Conservation (phyloP, 2,113 vertebrate species). For the Mola mola region DNA sequence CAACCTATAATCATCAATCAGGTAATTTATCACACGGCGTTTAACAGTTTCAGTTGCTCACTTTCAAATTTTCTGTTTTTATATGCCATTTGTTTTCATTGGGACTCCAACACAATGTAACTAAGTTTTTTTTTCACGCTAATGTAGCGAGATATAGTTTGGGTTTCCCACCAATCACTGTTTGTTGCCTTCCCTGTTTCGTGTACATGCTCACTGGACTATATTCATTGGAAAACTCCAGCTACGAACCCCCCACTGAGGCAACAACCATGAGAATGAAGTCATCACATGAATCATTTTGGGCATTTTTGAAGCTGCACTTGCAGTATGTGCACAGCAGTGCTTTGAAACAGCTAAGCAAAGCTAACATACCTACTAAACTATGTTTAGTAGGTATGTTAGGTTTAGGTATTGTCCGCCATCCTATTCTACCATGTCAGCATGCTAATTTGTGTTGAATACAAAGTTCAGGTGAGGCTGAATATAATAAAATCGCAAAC, state of each 20-base stretch:
- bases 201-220: not conserved
- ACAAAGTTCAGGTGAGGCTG: not conserved
- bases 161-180: not conserved
- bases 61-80: not conserved
- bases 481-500: not conserved
- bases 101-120: not conserved
- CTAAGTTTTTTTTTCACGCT: not conserved
- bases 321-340: not conserved
- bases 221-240: constrained; percentile 1
- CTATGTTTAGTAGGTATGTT: not conserved
- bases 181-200: no score
- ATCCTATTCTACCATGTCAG: not conserved
- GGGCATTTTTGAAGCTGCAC: not conserved
- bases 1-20: constrained; percentile 23
- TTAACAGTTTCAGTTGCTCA: not conserved
- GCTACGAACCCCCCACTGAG: not conserved
- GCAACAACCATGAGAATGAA: not conserved
- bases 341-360: not conserved
- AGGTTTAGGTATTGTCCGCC: not conserved
- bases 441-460: not conserved
- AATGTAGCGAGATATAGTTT: not conserved
- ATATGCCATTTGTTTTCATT: not conserved
- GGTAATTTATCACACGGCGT: constrained; percentile 12
- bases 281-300: no score
- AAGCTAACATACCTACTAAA: not conserved